phyloP scores from a whole-genome alignment of 2,113 vertebrate species.

The Prunella himalayana region DNA sequence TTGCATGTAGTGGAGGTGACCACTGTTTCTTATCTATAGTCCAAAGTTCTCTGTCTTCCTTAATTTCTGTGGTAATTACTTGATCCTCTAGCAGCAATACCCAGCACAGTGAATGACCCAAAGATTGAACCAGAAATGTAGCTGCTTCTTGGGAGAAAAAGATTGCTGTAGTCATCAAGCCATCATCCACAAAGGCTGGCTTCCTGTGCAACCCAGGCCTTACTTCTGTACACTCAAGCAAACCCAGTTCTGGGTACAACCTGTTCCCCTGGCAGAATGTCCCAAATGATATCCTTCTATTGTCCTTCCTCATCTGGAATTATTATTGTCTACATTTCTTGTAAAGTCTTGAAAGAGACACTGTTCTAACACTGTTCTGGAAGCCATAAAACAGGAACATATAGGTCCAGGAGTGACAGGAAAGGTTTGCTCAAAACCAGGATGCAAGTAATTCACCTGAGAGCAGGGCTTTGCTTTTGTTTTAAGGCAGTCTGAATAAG shows the following conservation, averaged over 20 bases:
- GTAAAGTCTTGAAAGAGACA: not conserved
- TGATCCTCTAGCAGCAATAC: not conserved
- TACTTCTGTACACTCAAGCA: not conserved
- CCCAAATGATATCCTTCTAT: accelerated
- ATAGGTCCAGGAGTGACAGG: not conserved
- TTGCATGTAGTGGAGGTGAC: not conserved
- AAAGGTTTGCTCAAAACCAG: not conserved
- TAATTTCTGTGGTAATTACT: not conserved
- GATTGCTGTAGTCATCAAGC: not conserved
- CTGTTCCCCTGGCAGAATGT: not conserved
- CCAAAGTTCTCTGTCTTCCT: not conserved
- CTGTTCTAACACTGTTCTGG: not conserved
- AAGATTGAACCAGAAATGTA: not conserved
- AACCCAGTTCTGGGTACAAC: not conserved
- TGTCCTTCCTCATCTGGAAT: not conserved
- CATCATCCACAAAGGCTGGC: not conserved
- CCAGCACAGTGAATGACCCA: not conserved
- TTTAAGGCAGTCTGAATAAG: not conserved
- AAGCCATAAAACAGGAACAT: not conserved
- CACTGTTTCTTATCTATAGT: not conserved
- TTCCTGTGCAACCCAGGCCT: not conserved
- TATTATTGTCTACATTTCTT: not conserved
- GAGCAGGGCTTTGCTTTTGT: not conserved
- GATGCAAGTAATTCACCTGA: not conserved
- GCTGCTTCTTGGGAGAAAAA: not conserved